Base-by-base conservation (phyloP, 2,113 vertebrate species). In the Rhineura floridana region DNA sequence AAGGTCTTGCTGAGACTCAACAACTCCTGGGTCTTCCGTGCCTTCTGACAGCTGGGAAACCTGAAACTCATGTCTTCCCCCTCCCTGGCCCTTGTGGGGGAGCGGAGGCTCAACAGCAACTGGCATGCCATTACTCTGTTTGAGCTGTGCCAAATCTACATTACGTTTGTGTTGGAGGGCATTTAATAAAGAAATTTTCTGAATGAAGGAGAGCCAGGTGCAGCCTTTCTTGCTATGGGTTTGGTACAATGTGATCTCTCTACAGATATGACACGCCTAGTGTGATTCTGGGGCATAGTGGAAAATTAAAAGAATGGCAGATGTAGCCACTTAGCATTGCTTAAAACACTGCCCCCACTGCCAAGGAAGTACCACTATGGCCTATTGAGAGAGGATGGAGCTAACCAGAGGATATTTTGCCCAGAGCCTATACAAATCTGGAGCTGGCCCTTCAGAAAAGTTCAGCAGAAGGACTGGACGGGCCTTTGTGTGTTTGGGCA, bases 121-220 rank as follows among this genome's bases (percentile, higher is more conserved):
- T 23, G 76, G 85, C 76, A 50, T 19, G 46, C 50, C 76, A 55
- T 86, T 80, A 87, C 15, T 67, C 76, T 80, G 36, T 48, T 39
- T 86, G 63, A 80, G 44, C 46, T 70, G 44, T 25, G 17, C 76
- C n/a, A 83, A 50, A 83, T 83, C 65, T 83, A 67, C 62, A 67
- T 82, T 73, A 25, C n/a, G 30, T 83, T 88, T 76, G 80, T 42
- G 82, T 87, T 50, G 59, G 33, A 75, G n/a, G 59, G n/a, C 25
- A 39, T 81, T 50, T 46, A 82, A 15, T 48, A 63, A 81, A 81
- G 55, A 62, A 39, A 83, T 63, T 9, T n/a, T 63, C 30, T 50
- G 44, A 65, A 39, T 50, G 11, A 59, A 39, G 15, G 48, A 5
- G 36, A 42, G 42, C 36, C 12, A 25, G 42, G 21, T 81, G 59